Conservation (phyloP, 1,140 invertebrate species). For the Calycopis cecrops region DNA sequence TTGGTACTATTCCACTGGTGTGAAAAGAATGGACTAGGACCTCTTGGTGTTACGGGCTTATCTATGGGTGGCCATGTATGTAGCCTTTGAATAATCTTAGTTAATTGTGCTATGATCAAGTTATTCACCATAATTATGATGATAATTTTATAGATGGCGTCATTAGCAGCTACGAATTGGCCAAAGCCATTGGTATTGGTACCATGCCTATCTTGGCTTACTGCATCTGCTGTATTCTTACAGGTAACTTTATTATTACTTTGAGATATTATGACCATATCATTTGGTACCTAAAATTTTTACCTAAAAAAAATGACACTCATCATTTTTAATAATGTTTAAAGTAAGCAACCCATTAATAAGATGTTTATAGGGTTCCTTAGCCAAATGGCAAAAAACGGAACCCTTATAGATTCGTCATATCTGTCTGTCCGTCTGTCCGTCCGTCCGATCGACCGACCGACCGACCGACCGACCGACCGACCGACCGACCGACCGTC, state of each 20-base stretch:
- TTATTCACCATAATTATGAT: neutral
- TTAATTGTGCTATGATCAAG: neutral
- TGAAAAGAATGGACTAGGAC: constrained; percentile 89
- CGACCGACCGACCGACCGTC: too few relatives aligned
- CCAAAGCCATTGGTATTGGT: constrained; percentile 93
- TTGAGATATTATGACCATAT: neutral
- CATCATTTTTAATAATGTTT: too few relatives aligned
- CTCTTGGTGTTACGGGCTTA: constrained; percentile 95
- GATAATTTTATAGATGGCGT: constrained; percentile 88
- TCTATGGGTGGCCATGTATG: constrained; percentile 99
- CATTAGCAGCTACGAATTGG: constrained; percentile 95
- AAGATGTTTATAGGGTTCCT: too few relatives aligned
- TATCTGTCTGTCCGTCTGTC: too few relatives aligned
- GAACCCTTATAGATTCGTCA: too few relatives aligned
- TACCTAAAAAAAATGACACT: too few relatives aligned
- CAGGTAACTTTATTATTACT: constrained; percentile 76
- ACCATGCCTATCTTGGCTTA: constrained; percentile 97
- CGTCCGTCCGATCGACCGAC: too few relatives aligned
- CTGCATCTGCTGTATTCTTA: constrained; percentile 96
- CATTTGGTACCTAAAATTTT: too few relatives aligned
- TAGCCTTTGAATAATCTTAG: constrained; percentile 31
- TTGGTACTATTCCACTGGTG: constrained; percentile 96
- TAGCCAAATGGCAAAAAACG: too few relatives aligned
- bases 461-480: too few relatives aligned
- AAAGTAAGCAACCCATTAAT: too few relatives aligned